A percentile compares a stretch with the other conserved stretches of the same genome.
Conservation (phyloP, 1,140 invertebrate species). For the Drosophila varians region DNA sequence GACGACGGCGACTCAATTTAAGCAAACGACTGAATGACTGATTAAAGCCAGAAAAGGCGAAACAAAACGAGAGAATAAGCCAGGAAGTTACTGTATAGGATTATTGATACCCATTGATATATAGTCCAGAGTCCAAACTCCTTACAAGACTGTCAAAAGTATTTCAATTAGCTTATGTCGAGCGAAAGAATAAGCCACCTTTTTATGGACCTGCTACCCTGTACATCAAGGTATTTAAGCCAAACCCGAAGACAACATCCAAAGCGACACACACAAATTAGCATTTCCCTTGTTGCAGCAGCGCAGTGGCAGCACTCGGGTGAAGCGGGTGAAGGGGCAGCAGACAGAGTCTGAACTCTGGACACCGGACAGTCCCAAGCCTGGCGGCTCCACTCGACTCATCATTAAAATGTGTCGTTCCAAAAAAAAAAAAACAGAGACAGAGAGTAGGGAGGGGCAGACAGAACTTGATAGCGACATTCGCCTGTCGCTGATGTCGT, state of each 20-base stretch:
- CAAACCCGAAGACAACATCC: slow-evolving; percentile 42
- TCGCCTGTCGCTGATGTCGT: slow-evolving; percentile 65
- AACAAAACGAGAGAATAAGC: slow-evolving; percentile 13
- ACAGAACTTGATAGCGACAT: slow-evolving; percentile 75
- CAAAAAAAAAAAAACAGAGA: slow-evolving; percentile 36
- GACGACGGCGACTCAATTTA: slow-evolving; percentile 71
- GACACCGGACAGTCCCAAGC: slow-evolving; percentile 37
- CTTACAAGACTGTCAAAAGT: too few relatives aligned
- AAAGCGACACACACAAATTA: slow-evolving; percentile 78
- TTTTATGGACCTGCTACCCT: slow-evolving; percentile 17
- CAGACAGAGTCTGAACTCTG: slow-evolving; percentile 27
- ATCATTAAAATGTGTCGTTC: slow-evolving; percentile 80
- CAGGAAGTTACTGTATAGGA: not conserved
- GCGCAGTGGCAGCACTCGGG: slow-evolving; percentile 8
- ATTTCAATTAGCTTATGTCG: not conserved
- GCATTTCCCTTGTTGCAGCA: slow-evolving; percentile 76
- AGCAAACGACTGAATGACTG: slow-evolving; percentile 74
- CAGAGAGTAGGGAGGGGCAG: slow-evolving; percentile 20
- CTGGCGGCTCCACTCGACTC: slow-evolving; percentile 48
- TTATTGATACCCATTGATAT: not conserved
- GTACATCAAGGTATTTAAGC: slow-evolving; percentile 30
- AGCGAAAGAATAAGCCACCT: not conserved
- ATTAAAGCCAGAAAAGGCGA: slow-evolving; percentile 55
- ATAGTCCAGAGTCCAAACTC: too few relatives aligned
- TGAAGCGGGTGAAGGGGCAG: not conserved